Evolutionary conservation across 1,140 invertebrate genomes (phyloP).

Genomic region (Atopsyche davidsoni): DNA sequence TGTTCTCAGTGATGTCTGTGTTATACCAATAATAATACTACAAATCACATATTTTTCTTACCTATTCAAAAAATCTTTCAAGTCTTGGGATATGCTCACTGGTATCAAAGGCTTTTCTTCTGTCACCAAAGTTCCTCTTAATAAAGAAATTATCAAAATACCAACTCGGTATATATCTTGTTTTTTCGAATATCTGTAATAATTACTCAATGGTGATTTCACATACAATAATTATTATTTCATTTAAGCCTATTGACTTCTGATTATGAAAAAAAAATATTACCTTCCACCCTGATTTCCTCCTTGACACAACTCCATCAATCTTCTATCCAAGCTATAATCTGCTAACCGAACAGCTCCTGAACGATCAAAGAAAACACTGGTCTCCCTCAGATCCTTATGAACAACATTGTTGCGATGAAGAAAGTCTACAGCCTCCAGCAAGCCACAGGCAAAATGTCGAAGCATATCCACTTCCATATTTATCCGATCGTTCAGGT

Average conservation of each 20-base stretch:
- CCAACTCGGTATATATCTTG: conserved; percentile 66
- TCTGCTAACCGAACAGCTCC: conserved; percentile 58
- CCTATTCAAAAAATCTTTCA: conserved; percentile 66
- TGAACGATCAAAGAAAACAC: conserved; percentile 57
- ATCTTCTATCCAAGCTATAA: conserved; percentile 57
- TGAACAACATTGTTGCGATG: conserved; percentile 75
- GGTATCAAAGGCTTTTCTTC: conserved; percentile 50
- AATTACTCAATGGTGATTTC: conserved; percentile 1
- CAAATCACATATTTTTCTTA: conserved; percentile 32
- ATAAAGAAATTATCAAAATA: conserved; percentile 51
- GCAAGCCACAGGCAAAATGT: conserved; percentile 44
- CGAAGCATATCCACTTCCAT: conserved; percentile 51
- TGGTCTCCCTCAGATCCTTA: conserved; percentile 62
- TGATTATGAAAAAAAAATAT: too few species aligned
- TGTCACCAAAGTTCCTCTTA: conserved; percentile 45
- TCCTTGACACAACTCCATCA: conserved; percentile 24
- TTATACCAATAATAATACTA: not conserved
- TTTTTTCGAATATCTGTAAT: conserved; percentile 55
- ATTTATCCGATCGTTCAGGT: conserved; percentile 47
- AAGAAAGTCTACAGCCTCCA: conserved; percentile 63
- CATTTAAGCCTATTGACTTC: conserved; percentile 12
- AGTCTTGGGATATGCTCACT: conserved; percentile 47
- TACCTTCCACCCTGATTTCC: conserved; percentile 16
- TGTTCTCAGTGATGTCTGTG: not conserved
- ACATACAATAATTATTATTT: not conserved